These are phyloP conservation scores for Turdus rufiventris DNA, from an alignment of 2,113 vertebrate species.

Conservation along the genomic window DNA sequence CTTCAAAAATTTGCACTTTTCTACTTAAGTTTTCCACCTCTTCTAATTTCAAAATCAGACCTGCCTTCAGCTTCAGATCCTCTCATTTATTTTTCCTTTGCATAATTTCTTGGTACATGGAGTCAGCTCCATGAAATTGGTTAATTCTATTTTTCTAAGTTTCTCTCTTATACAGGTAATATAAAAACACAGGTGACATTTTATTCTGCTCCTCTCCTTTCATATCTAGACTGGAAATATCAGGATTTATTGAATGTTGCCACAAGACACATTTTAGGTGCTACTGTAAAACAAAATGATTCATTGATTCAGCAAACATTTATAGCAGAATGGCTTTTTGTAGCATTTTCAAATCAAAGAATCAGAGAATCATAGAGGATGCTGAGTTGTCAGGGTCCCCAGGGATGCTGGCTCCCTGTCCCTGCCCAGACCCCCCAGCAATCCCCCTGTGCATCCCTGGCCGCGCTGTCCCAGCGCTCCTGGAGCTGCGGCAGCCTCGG, in stretches of 20 bases:
- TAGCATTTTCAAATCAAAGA: neutral
- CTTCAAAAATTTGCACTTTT: neutral
- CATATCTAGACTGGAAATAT: neutral
- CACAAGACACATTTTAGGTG: conserved; percentile 2
- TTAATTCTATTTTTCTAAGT: neutral
- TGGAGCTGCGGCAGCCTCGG: neutral
- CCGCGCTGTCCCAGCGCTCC: neutral
- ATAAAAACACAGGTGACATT: neutral
- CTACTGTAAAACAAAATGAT: conserved; percentile 41
- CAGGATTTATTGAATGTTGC: conserved; percentile 5
- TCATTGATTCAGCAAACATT: conserved; percentile 7
- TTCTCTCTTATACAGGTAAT: neutral
- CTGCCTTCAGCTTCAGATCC: neutral
- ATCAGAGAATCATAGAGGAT: neutral
- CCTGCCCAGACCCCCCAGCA: neutral
- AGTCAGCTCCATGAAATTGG: neutral
- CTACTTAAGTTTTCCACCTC: neutral
- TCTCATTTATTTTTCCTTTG: neutral
- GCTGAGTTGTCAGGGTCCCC: neutral
- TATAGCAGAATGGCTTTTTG: neutral
- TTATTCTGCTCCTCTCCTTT: neutral
- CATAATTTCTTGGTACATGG: neutral
- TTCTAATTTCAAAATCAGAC: neutral
- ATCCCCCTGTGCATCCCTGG: neutral
- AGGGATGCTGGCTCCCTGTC: no score